These are phyloP conservation scores for Drosophila nasuta DNA, from an alignment of 1,140 invertebrate species.

Conservation along the genomic window DNA sequence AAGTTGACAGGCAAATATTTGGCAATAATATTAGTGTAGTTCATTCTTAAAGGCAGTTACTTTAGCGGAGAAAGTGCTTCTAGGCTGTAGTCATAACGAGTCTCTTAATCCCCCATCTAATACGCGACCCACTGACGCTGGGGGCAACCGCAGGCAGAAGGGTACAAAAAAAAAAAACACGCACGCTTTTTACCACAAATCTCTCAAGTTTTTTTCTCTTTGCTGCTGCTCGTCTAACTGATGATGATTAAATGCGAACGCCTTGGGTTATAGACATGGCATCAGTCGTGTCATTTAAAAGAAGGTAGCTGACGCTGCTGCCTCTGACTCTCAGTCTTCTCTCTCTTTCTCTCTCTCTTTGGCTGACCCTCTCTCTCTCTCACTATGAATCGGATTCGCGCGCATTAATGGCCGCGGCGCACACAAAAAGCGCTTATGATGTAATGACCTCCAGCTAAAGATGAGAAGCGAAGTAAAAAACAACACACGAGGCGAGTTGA, in stretches of 20 bases:
- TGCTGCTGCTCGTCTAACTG: slow-evolving; percentile 74
- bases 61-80: slow-evolving; percentile 47
- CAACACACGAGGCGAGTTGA: slow-evolving; percentile 61
- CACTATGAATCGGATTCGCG: slow-evolving; percentile 73
- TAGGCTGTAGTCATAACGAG: slow-evolving; percentile 28
- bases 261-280: slow-evolving; percentile 83
- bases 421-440: slow-evolving; percentile 80
- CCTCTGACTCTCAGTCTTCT: neutral
- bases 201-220: slow-evolving; percentile 73
- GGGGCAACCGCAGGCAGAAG: slow-evolving; percentile 19
- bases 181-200: slow-evolving; percentile 82
- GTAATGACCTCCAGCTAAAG: slow-evolving; percentile 72
- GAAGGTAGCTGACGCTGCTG: slow-evolving; percentile 71
- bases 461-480: slow-evolving; percentile 11
- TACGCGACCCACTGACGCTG: slow-evolving; percentile 39
- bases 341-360: neutral
- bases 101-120: slow-evolving; percentile 65
- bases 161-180: slow-evolving; percentile 57
- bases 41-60: neutral
- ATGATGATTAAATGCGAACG: slow-evolving; percentile 82
- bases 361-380: neutral
- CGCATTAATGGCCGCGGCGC: slow-evolving; percentile 72
- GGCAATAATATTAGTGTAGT: neutral
- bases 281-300: slow-evolving; percentile 84
- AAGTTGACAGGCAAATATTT: neutral